Percentiles rank a stretch among this genome's conserved stretches.
phyloP scores from a whole-genome alignment of 1,140 invertebrate species.

The Metopolophium dirhodum region DNA sequence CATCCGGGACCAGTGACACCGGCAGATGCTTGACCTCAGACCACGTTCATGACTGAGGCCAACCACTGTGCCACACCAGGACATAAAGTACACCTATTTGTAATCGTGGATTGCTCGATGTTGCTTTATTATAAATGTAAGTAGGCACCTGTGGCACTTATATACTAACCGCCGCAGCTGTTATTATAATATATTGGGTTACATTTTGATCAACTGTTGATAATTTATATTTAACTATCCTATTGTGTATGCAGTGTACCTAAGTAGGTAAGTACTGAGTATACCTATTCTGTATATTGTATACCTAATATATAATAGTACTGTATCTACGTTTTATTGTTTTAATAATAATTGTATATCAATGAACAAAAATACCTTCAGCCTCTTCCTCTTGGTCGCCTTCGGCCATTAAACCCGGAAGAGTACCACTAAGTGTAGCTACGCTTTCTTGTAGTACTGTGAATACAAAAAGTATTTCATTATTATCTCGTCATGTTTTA shows the following conservation, averaged over 20 bases:
- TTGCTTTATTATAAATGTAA: no score
- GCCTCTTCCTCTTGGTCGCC: slow-evolving; percentile 59
- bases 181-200: neutral
- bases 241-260: neutral
- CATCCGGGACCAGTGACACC: no score
- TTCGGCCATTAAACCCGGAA: slow-evolving; percentile 57
- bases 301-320: neutral
- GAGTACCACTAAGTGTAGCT: slow-evolving; percentile 57
- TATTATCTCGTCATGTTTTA: neutral
- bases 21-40: no score
- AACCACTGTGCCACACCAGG: no score
- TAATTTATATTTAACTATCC: neutral
- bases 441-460: slow-evolving; percentile 60
- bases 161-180: no score
- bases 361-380: slow-evolving; percentile 59
- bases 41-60: no score
- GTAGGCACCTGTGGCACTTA: no score
- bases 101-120: no score
- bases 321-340: neutral
- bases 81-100: no score
- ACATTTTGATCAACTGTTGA: neutral
- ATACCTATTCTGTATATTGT: neutral
- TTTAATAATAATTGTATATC: slow-evolving; percentile 14
- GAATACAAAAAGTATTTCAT: slow-evolving; percentile 15
- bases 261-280: neutral